Base-by-base conservation (phyloP, 2,888 invertebrate genomes). In the Clivina fossor region DNA sequence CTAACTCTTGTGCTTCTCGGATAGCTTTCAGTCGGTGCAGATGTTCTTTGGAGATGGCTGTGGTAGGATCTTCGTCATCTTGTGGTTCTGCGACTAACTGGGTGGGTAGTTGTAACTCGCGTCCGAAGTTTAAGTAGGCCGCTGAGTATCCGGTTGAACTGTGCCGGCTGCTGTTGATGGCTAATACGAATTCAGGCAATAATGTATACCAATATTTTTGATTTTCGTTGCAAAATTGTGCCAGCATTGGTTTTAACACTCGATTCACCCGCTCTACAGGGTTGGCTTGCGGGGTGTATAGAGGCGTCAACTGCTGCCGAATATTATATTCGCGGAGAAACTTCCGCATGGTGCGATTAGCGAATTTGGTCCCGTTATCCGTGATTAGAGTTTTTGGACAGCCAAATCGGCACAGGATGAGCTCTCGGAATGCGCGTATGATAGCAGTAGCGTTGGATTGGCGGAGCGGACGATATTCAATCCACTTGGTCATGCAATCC, bases 221-320 rank as follows among this genome's bases (percentile, higher is more conserved):
- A 51, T 20, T 19, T 33, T 7, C 33, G 9, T 7, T 33, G 33
- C n/a, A 33, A 11, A 9, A 33, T 33, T 33, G 40, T 1, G 62
- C 35, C 1, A 68, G 62, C 63, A 68, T 67, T 0, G 64, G 65
- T 44, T 65, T 64, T 2, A 68, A 16, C 0, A 63, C 63, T 11
- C 63, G 26, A 30, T 68, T 69, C 0, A 61, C 59, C n/a, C 68
- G 19, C 43, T 69, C 67, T 0, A 64, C 64, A 0, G 65, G 65
- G 50, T 70, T 69, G 2, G 61, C 64, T 24, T 68, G 66, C 0
- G 64, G 63, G 3, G 63, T 53, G 44, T 69, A 67, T 1, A 60
- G 58, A 0, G 66, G 63, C 0, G 64, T 66, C 4, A 26, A 32
- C 1, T 47, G 47, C 18, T 60, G 54, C 3, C 13, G n/a, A 16